Percentiles rank a stretch among this genome's conserved stretches.
Evolutionary conservation across 30 jellyfish, hydroid and myxozoan genomes (phyloP).

Genomic region (Pseudorhiza aurosa): DNA sequence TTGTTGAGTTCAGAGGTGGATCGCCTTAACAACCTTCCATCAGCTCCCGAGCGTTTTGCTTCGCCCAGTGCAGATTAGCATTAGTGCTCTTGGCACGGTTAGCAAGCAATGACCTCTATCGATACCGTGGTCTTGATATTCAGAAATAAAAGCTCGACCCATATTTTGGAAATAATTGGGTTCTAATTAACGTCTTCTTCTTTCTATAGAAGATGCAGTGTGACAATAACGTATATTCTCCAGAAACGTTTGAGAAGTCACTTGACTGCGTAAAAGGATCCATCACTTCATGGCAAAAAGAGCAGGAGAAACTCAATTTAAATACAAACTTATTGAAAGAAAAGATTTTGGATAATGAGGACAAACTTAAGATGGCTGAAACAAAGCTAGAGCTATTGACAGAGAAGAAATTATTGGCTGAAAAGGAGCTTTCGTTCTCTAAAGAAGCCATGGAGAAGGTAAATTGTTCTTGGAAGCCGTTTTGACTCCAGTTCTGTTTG

Average conservation of each 20-base stretch:
- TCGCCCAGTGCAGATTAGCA: too few relatives aligned
- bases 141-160: too few relatives aligned
- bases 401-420: constrained; percentile 9
- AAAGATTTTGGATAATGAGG: not conserved
- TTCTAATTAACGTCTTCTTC: too few relatives aligned
- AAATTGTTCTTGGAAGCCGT: not conserved
- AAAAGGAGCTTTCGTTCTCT: not conserved
- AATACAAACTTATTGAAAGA: not conserved
- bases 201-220: too few relatives aligned
- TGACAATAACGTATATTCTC: too few relatives aligned
- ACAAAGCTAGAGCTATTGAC: constrained; percentile 1
- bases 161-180: too few relatives aligned
- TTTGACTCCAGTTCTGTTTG: not conserved
- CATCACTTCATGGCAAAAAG: constrained; percentile 20
- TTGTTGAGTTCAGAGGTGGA: too few relatives aligned
- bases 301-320: constrained; percentile 9
- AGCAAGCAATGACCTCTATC: too few relatives aligned
- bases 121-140: too few relatives aligned
- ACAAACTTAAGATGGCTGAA: not conserved
- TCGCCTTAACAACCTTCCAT: too few relatives aligned
- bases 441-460: constrained; percentile 29
- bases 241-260: constrained; percentile 18
- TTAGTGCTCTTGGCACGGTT: too few relatives aligned
- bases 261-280: constrained; percentile 4
- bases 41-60: too few relatives aligned